Evolutionary conservation across 2,888 invertebrate species (phyloP).

Genomic region (Seira ritae): DNA sequence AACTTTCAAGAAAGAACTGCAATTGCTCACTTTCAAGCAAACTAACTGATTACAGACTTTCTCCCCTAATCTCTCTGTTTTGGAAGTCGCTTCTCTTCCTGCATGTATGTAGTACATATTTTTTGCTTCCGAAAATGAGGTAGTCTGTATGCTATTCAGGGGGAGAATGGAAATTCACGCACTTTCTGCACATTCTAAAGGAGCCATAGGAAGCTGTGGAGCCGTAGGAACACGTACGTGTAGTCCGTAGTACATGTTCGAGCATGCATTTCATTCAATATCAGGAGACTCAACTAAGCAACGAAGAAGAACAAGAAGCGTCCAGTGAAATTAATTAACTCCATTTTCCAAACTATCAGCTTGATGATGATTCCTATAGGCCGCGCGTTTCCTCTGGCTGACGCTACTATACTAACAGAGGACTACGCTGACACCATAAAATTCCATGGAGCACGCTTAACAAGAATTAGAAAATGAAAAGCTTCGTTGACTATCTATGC

Average conservation of each 20-base stretch:
- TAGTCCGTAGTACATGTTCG: too few relatives aligned
- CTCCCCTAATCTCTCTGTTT: too few relatives aligned
- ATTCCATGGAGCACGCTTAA: slow-evolving; percentile 38
- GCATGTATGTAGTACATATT: not conserved
- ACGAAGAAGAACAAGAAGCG: not conserved
- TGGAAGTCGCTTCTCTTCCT: not conserved
- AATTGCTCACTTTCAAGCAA: slow-evolving; percentile 13
- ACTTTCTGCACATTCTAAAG: not conserved
- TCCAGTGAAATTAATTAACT: slow-evolving; percentile 11
- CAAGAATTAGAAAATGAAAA: slow-evolving; percentile 49
- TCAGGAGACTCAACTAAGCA: not conserved
- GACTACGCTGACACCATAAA: not conserved
- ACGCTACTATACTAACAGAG: not conserved
- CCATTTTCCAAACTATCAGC: slow-evolving; percentile 10
- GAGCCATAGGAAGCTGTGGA: not conserved
- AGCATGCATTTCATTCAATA: not conserved
- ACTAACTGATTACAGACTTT: too few relatives aligned
- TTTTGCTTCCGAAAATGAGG: not conserved
- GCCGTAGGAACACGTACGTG: not conserved
- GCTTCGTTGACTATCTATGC: slow-evolving; percentile 4
- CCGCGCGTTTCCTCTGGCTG: not conserved
- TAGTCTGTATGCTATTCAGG: too few relatives aligned
- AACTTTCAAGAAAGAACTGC: not conserved
- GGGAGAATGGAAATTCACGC: too few relatives aligned
- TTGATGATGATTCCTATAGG: not conserved